Base-by-base conservation (phyloP, 2,888 invertebrate species). In the Xestia ashworthii region DNA sequence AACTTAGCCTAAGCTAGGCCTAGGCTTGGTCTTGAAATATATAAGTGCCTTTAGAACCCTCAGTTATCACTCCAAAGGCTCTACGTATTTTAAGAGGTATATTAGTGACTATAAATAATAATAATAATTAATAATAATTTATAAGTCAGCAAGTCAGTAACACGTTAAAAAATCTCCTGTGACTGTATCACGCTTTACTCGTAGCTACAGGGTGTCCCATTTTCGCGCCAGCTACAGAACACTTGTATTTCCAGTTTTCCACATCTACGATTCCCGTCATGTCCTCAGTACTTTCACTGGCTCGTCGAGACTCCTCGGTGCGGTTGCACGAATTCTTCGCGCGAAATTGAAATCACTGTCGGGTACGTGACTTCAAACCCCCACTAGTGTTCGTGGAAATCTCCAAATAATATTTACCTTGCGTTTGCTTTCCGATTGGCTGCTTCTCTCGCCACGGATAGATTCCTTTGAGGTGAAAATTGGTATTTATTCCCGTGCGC, bases 301-400 rank as follows among this genome's bases (percentile, higher is more conserved):
- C 91, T 89, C 83, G 80, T 87, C 87, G 91, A 91, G 90, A 90
- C 86, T 90, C 90, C 89, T 82, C 82, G 90, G 90, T 89, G 90
- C 91, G 89, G 90, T 80, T 90, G 91, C 89, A 88, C 76, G 90
- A 91, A 89, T 90, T 91, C 91, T 91, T 93, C 89, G 83, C 91
- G 89, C 91, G 91, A 93, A 95, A 95, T 95, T 94, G 95, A 95
- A 95, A 95, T 95, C 93, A 94, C 93, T 93, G 91, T 87, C 90
- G 89, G 83, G 89, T 94, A 95, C 95, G 95, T 95, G 95, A 95
- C 94, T 94, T 93, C 93, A 94, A 93, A 91, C 93, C 93, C 93
- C 74, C 93, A 92, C 92, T 89, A 89, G 91, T 93, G 92, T 93
- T 92, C 90, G 90, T 93, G 90, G 90, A 93, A 92, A 94, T 93